A percentile compares a stretch with the other conserved stretches of the same genome.
These are phyloP conservation scores for Leucophora obtusa DNA, from an alignment of 2,888 invertebrate species.

Conservation along the genomic window DNA sequence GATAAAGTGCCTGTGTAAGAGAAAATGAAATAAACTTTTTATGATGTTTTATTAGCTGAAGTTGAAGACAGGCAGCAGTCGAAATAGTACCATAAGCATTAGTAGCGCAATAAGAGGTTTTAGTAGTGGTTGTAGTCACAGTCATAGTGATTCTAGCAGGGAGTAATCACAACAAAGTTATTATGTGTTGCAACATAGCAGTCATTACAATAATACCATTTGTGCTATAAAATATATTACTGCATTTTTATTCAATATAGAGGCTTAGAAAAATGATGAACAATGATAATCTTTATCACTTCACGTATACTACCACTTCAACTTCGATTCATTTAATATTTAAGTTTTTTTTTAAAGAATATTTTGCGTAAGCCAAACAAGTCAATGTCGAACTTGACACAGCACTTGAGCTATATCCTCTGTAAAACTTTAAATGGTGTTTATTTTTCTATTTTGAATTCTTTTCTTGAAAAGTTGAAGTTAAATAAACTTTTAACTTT, in stretches of 20 bases:
- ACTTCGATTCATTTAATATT: neutral
- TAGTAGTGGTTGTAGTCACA: neutral
- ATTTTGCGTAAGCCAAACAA: slow-evolving; percentile 35
- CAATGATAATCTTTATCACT: slow-evolving; percentile 3
- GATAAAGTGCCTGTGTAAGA: slow-evolving; percentile 51
- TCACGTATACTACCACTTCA: slow-evolving; percentile 6
- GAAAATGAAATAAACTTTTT: slow-evolving; percentile 59
- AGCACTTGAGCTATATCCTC: slow-evolving; percentile 22
- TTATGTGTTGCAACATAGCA: slow-evolving; percentile 42
- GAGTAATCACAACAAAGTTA: slow-evolving; percentile 18
- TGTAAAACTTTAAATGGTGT: slow-evolving; percentile 18
- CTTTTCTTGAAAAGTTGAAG: slow-evolving; percentile 33
- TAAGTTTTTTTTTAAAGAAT: neutral
- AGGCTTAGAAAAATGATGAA: slow-evolving; percentile 11
- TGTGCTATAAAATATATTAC: neutral
- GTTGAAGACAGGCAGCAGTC: slow-evolving; percentile 37
- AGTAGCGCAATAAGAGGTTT: slow-evolving; percentile 28
- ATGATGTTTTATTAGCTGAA: slow-evolving; percentile 59
- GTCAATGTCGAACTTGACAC: slow-evolving; percentile 32
- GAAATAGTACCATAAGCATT: slow-evolving; percentile 19
- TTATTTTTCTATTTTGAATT: slow-evolving; percentile 32
- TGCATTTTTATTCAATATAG: neutral
- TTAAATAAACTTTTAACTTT: slow-evolving; percentile 45
- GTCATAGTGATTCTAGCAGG: neutral
- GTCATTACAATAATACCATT: slow-evolving; percentile 16